These are phyloP conservation scores for Plodia interpunctella DNA, from an alignment of 1,140 invertebrate species.

Conservation along the genomic window DNA sequence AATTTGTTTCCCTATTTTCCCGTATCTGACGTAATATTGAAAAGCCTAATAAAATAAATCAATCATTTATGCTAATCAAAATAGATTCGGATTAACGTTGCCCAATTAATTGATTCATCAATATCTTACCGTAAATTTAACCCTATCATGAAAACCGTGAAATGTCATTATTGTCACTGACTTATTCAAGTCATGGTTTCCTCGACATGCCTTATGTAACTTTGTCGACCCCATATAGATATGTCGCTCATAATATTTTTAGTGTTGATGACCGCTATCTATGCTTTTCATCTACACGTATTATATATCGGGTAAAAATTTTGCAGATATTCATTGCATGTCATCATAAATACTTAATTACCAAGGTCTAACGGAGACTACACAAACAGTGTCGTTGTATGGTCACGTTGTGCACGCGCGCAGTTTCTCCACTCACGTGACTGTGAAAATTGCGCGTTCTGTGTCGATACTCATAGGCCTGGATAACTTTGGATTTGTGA, in stretches of 20 bases:
- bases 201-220: too few species aligned
- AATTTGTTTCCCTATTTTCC: background rate
- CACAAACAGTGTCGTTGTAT: conserved; percentile 23
- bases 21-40: background rate
- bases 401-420: conserved; percentile 34
- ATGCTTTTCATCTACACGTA: too few species aligned
- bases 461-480: background rate
- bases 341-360: conserved; percentile 11
- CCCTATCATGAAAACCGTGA: background rate
- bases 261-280: too few species aligned
- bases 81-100: background rate
- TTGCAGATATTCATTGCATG: background rate
- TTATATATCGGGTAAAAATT: background rate
- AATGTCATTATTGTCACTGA: background rate
- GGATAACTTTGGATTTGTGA: too few species aligned
- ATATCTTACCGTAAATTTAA: too few species aligned
- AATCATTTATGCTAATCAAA: background rate
- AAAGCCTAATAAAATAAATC: background rate
- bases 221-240: too few species aligned
- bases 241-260: too few species aligned
- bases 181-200: too few species aligned
- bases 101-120: background rate
- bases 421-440: conserved; percentile 37
- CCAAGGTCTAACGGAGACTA: conserved; percentile 32
- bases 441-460: conserved; percentile 8